Evolutionary conservation across 2,797 vertebrate genomes (phyloP).

Genomic region (Alauda arvensis): DNA sequence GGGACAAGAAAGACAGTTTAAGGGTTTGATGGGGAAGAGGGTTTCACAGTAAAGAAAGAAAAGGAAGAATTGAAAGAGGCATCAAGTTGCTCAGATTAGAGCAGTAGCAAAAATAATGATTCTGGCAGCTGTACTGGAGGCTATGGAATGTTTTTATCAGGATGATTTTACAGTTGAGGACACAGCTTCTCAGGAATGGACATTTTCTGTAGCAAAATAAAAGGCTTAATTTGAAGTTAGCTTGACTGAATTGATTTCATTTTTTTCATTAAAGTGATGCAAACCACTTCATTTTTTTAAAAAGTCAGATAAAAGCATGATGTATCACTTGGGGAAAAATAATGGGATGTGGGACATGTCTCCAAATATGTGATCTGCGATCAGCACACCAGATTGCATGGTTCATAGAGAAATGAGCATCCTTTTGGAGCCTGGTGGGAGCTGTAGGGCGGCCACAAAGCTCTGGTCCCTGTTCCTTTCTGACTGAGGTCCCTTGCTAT

Average conservation of each 20-base stretch:
- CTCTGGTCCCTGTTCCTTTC: not conserved
- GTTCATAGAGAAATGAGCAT: not conserved
- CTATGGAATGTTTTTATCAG: not conserved
- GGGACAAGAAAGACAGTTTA: not conserved
- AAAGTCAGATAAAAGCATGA: not conserved
- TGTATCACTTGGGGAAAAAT: not conserved
- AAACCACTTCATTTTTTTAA: accelerated
- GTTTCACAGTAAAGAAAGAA: not conserved
- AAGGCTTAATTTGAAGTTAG: not conserved
- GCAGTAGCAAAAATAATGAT: not conserved
- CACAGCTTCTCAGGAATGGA: not conserved
- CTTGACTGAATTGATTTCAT: accelerated
- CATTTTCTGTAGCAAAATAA: not conserved
- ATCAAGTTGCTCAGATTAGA: not conserved
- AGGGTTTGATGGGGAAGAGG: not conserved
- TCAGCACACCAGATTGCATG: not conserved
- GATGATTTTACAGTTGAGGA: not conserved
- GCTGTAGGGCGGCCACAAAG: not conserved
- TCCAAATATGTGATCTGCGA: not conserved
- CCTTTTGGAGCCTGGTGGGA: not conserved
- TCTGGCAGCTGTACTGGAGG: not conserved
- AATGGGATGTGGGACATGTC: not conserved
- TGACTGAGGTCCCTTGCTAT: not conserved
- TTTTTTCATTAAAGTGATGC: not conserved
- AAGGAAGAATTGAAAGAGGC: not conserved